Conservation (phyloP, 2,888 invertebrate species). For the Polietes domitor region DNA sequence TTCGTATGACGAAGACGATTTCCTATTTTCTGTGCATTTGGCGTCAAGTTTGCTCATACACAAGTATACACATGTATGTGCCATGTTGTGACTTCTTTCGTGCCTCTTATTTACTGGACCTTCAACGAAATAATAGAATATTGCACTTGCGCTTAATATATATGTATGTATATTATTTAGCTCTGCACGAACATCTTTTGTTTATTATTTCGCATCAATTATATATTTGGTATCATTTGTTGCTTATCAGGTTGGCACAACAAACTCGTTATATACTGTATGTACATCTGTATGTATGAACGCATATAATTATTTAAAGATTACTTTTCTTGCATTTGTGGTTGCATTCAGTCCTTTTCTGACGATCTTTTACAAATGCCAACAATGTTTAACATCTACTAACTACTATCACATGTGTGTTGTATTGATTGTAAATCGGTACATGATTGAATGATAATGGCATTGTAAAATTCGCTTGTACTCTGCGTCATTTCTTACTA, state of each 20-base stretch:
- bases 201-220: slow-evolving; percentile 22
- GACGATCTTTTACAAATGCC: background rate
- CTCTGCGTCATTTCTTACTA: background rate
- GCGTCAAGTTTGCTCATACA: background rate
- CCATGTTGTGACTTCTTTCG: background rate
- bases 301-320: too few relatives aligned
- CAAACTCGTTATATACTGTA: slow-evolving; percentile 8
- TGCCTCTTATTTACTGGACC: too few relatives aligned
- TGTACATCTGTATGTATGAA: too few relatives aligned
- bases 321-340: background rate
- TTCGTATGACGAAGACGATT: too few relatives aligned
- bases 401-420: too few relatives aligned
- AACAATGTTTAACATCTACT: background rate
- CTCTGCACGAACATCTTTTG: slow-evolving; percentile 24
- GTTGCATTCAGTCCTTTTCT: background rate
- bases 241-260: slow-evolving; percentile 38
- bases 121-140: too few relatives aligned
- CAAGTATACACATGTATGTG: background rate
- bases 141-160: too few relatives aligned
- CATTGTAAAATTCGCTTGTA: background rate
- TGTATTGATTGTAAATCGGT: too few relatives aligned
- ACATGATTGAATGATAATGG: too few relatives aligned
- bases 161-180: slow-evolving; percentile 13
- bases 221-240: background rate
- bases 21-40: background rate